Evolutionary conservation across 2,797 vertebrate species (phyloP), one percentile per base, ranked within the genome.

Genomic region (Streptopelia turtur): DNA sequence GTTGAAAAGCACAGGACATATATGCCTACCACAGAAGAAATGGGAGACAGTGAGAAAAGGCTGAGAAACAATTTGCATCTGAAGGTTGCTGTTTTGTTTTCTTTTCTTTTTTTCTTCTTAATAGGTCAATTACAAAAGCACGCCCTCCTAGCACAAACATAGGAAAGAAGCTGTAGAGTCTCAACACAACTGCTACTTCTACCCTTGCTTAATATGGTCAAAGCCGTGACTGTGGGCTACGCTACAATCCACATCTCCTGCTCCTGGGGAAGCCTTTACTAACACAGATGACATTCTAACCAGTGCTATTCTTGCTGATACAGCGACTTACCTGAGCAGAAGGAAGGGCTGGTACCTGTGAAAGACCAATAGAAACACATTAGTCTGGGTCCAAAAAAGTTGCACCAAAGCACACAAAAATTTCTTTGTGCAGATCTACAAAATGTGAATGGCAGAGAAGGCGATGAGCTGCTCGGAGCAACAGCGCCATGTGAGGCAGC

Each of bases 291-390:
- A 7, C 90, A 27, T 1, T 79, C 43, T 27, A 84, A 69, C 21
- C 7, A 1, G 28, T 11, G 70, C 24, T 63, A 2, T 30, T 39
- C 23, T 41, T 27, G n/a, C 16, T 47, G 33, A 59, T 9, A 33
- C 8, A 31, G 6, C 1, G 9, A 88, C 96, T 82, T 43, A 97
- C 95, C 94, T 94, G 77, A 85, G 90, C 94, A 94, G 96, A 82
- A 93, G 90, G 88, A 93, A 87, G 91, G 88, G 78, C 91, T 69
- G 83, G 74, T 89, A 87, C 74, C 95, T 97, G 71, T 25, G 37
- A 85, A 95, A 92, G 33, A 90, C 22, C 37, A 89, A 94, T 0
- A 69, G 60, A 27, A 85, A 66, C 74, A 21, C 16, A 52, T 63
- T 16, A 91, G 56, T 70, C 49, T 52, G 12, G 18, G 35, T 43